Evolutionary conservation across 2,888 invertebrate species (phyloP), one percentile per base, ranked within the genome.

Genomic region (Lithophane ornitopus): DNA sequence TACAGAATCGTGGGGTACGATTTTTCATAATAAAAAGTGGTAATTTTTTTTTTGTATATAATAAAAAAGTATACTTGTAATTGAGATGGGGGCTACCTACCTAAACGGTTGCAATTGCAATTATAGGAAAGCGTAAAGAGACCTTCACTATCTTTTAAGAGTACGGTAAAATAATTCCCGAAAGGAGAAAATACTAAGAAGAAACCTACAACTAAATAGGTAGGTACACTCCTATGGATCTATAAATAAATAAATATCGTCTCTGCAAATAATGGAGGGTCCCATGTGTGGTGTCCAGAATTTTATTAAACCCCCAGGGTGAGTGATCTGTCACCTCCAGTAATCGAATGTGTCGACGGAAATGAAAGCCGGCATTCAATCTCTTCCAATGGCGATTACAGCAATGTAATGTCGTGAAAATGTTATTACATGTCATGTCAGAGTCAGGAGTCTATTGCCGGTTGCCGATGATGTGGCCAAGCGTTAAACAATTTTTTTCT

Each of bases 281-380:
- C 19, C 41, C 70, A 39, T 28, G 44, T 63, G 83, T 75, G 70
- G 65, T 74, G 61, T 76, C 80, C 75, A 54, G 61, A 77, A 79
- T 78, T 84, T 81, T 72, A 85, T 82, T 87, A 78, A 78, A 72
- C 88, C 88, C 89, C 88, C 77, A 74, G 86, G 87, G 86, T 66
- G 89, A 87, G 85, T 28, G 88, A 88, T 81, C 88, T 87, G 90
- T 91, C 91, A 92, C 86, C 78, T 74, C 74, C 90, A 90, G 87
- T 85, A 86, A 90, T 88, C 86, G 85, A 80, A 88, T 80, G 86
- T 82, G 82, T 84, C 79, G 71, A 80, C 88, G 92, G 92, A 93
- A 92, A 91, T 92, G 88, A 90, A 89, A 87, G 26, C 54, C 75
- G 71, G 81, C 83, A 85, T 82, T 74, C 82, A 85, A 84, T 87